Conservation (phyloP, 2,797 vertebrate species). For the Mus spretus region DNA sequence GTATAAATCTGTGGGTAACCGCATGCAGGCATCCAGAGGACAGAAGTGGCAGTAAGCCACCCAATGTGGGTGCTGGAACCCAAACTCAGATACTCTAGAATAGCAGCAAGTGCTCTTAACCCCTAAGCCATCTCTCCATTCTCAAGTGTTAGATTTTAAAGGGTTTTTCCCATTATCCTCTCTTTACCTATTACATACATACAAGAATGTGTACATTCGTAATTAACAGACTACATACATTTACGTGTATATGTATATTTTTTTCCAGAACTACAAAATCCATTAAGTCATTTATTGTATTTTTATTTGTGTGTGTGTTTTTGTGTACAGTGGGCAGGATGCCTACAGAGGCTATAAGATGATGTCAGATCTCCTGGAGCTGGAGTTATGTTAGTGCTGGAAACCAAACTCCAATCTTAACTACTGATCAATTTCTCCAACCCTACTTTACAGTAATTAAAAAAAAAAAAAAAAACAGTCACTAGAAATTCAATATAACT, state of each 20-base stretch:
- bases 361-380: neutral
- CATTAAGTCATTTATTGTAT: neutral
- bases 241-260: neutral
- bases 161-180: neutral
- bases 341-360: neutral
- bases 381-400: neutral
- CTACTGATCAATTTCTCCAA: neutral
- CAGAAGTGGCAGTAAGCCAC: neutral
- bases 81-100: neutral
- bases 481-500: conserved; percentile 22
- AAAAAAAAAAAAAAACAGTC: conserved; percentile 1
- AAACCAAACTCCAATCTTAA: neutral
- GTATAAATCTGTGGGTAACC: neutral
- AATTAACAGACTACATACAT: neutral
- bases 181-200: neutral
- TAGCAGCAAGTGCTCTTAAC: neutral
- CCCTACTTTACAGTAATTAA: neutral
- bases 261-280: conserved; percentile 17
- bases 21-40: neutral
- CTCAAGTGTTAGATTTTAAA: neutral
- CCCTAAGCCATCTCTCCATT: neutral
- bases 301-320: neutral
- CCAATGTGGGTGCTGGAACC: neutral
- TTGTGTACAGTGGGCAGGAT: neutral
- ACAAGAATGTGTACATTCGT: neutral